Evolutionary conservation across 2,888 invertebrate species (phyloP).

Genomic region (Periphyllus acericola): DNA sequence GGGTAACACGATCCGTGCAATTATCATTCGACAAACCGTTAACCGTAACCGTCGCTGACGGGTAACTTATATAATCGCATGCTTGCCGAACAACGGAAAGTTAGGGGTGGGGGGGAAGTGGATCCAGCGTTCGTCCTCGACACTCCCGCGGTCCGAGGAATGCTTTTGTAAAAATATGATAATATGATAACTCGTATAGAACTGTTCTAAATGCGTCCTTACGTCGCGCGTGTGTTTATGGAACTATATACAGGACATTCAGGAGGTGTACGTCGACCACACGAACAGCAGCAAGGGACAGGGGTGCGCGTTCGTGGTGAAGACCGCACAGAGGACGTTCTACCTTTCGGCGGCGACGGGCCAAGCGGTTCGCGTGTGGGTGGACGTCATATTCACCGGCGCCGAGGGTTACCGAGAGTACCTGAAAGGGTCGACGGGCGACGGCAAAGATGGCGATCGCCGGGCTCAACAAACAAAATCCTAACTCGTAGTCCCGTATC

Average conservation of each 20-base stretch:
- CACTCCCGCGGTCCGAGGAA: not conserved
- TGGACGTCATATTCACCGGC: constrained; percentile 93
- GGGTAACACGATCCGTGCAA: not conserved
- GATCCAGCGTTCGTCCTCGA: not conserved
- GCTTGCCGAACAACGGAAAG: not conserved
- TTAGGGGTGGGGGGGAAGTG: not conserved
- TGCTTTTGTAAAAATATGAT: not conserved
- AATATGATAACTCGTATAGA: no score
- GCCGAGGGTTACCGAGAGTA: constrained; percentile 82
- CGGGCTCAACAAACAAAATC: constrained; percentile 13
- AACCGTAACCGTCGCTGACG: not conserved
- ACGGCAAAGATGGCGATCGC: not conserved
- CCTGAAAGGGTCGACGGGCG: constrained; percentile 37
- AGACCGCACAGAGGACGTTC: constrained; percentile 89
- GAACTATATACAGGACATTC: constrained; percentile 78
- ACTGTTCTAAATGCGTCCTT: not conserved
- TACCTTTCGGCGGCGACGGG: constrained; percentile 93
- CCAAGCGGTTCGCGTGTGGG: constrained; percentile 96
- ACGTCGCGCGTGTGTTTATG: not conserved
- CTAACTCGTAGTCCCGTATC: constrained; percentile 10
- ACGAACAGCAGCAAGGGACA: constrained; percentile 91
- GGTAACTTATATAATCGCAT: not conserved
- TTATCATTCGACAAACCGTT: not conserved
- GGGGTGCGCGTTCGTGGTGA: constrained; percentile 92
- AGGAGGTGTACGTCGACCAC: constrained; percentile 97